Conservation (phyloP, 2,888 invertebrate genomes). For the Athetis lepigone region DNA sequence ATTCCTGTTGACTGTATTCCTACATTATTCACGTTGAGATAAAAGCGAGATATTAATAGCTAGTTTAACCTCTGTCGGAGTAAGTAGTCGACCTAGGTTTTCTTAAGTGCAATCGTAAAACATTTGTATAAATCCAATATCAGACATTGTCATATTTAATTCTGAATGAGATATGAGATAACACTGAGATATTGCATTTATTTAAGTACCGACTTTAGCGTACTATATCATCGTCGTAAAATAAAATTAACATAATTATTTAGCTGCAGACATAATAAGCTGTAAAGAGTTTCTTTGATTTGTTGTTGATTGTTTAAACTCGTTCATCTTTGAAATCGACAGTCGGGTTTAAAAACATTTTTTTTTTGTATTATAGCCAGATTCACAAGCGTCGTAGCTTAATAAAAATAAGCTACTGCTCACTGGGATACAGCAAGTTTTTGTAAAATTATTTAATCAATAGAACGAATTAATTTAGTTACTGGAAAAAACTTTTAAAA, state of each 20-base stretch:
- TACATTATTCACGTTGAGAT: constrained; percentile 42
- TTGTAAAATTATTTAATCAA: too few species aligned
- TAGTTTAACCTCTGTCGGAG: constrained; percentile 37
- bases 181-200: constrained; percentile 25
- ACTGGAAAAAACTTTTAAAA: too few species aligned
- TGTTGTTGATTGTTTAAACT: too few species aligned
- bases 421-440: too few species aligned
- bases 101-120: constrained; percentile 43
- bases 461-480: too few species aligned
- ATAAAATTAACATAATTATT: not conserved
- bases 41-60: constrained; percentile 50
- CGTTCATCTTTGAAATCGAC: too few species aligned
- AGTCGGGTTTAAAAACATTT: too few species aligned
- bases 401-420: too few species aligned
- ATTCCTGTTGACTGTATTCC: constrained; percentile 18
- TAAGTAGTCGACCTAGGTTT: constrained; percentile 55
- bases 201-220: constrained; percentile 3
- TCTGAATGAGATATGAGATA: constrained; percentile 40
- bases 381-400: too few species aligned
- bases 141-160: constrained; percentile 40
- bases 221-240: constrained; percentile 14
- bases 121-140: constrained; percentile 38
- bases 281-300: too few species aligned
- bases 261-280: too few species aligned
- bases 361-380: too few species aligned